Conservation (phyloP, 2,888 invertebrate species). For the Drosophila meridiana region DNA sequence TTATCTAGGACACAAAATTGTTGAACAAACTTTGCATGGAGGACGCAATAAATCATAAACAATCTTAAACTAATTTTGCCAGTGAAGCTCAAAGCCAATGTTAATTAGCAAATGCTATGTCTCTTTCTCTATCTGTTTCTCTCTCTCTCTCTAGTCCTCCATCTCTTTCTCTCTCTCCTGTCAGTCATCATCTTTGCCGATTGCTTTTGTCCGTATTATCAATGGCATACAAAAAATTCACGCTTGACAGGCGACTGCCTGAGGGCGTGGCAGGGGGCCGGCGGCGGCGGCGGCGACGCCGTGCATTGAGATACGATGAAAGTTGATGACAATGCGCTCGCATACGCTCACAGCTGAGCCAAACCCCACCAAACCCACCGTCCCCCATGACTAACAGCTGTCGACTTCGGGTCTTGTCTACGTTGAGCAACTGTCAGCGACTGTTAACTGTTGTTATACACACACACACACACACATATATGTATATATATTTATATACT, state of each 20-base stretch:
- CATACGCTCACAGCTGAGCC: constrained; percentile 23
- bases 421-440: constrained; percentile 54
- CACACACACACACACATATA: background rate
- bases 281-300: constrained; percentile 11
- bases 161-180: background rate
- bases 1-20: constrained; percentile 1
- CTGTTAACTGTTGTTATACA: constrained; percentile 21
- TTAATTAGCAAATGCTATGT: constrained; percentile 9
- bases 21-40: constrained; percentile 5
- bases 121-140: background rate
- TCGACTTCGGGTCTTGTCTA: background rate
- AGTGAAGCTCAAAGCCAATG: constrained; percentile 8
- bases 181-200: constrained; percentile 23
- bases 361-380: background rate
- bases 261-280: constrained; percentile 4
- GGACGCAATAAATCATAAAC: constrained; percentile 6
- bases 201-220: constrained; percentile 56
- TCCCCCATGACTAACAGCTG: background rate
- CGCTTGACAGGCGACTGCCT: constrained; percentile 63
- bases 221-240: constrained; percentile 60
- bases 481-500: background rate
- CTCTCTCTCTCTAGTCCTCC: background rate
- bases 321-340: constrained; percentile 72
- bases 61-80: constrained; percentile 1
- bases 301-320: constrained; percentile 47